A percentile compares a stretch with the other conserved stretches of the same genome.
phyloP scores from a whole-genome alignment of 2,797 vertebrate species.

The Microchirus variegatus region DNA sequence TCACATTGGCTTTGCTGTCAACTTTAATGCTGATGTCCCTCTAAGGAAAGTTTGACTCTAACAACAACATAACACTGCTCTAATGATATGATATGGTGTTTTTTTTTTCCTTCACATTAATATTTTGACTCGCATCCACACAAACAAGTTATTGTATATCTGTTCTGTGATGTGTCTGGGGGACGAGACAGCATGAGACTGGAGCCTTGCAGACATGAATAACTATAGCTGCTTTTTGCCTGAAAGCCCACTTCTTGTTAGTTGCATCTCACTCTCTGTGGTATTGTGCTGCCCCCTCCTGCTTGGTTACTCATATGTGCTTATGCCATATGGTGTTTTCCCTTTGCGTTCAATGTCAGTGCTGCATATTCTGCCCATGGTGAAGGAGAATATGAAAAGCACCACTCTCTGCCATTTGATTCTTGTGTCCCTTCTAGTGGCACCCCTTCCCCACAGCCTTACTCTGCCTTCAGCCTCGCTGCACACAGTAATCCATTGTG shows the following conservation, averaged over 20 bases:
- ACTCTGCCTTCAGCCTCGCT: slow-evolving; percentile 17
- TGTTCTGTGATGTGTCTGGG: slow-evolving; percentile 38
- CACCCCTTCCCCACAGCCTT: slow-evolving; percentile 4
- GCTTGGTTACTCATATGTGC: slow-evolving; percentile 16
- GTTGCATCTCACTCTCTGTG: slow-evolving; percentile 14
- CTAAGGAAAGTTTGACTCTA: slow-evolving; percentile 7
- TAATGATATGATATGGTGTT: too few relatives aligned
- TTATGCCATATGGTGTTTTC: slow-evolving; percentile 20
- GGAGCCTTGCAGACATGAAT: slow-evolving; percentile 33
- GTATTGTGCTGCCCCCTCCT: slow-evolving; percentile 23
- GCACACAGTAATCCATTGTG: slow-evolving; percentile 30
- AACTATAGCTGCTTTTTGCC: slow-evolving; percentile 32
- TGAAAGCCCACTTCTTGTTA: slow-evolving; percentile 43
- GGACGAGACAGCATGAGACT: slow-evolving; percentile 42
- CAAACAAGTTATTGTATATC: slow-evolving; percentile 11
- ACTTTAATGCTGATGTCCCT: slow-evolving; percentile 29
- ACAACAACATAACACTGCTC: slow-evolving; percentile 30
- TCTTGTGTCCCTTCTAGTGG: background rate
- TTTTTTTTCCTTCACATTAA: too few relatives aligned
- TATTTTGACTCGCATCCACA: too few relatives aligned
- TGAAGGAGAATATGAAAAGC: slow-evolving; percentile 7
- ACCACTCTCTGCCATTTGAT: slow-evolving; percentile 12
- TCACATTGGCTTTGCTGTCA: slow-evolving; percentile 26
- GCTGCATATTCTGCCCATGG: slow-evolving; percentile 1
- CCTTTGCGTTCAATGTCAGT: slow-evolving; percentile 15